These are phyloP conservation scores for Quadroppia sp. DNA, from an alignment of 2,888 invertebrate genomes.

Conservation along the genomic window DNA sequence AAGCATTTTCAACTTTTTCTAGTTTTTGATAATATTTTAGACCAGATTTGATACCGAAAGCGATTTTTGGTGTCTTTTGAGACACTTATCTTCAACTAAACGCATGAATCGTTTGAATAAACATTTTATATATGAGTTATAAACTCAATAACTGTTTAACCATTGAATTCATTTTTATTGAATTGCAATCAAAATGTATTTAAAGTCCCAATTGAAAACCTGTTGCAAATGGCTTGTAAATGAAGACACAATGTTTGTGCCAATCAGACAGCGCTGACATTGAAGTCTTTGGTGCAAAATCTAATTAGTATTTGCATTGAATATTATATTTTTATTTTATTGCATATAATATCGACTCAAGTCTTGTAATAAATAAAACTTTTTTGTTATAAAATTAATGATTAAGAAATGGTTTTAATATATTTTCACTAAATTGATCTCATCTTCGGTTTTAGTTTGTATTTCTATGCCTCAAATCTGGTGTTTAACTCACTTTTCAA, in stretches of 20 bases:
- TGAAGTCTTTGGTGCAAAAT: neutral
- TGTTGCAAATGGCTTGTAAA: neutral
- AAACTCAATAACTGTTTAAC: constrained; percentile 31
- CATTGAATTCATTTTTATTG: constrained; percentile 26
- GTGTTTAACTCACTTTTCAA: constrained; percentile 7
- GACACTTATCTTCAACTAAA: constrained; percentile 2
- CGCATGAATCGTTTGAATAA: neutral
- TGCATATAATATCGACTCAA: neutral
- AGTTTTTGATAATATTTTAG: neutral
- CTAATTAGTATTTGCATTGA: neutral
- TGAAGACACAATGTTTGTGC: neutral
- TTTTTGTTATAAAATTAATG: neutral
- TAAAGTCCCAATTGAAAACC: neutral
- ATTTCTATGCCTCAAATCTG: neutral
- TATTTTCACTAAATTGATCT: neutral
- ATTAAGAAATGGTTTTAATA: neutral
- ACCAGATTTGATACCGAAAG: neutral
- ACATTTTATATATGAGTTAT: constrained; percentile 26
- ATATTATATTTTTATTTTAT: neutral
- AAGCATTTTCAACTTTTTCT: neutral
- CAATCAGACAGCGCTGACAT: neutral
- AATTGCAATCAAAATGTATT: neutral
- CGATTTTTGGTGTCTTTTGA: neutral
- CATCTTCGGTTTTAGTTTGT: neutral
- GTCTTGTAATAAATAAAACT: neutral